Evolutionary conservation across 2,888 invertebrate species (phyloP).

Genomic region (Idaea dimidiata): DNA sequence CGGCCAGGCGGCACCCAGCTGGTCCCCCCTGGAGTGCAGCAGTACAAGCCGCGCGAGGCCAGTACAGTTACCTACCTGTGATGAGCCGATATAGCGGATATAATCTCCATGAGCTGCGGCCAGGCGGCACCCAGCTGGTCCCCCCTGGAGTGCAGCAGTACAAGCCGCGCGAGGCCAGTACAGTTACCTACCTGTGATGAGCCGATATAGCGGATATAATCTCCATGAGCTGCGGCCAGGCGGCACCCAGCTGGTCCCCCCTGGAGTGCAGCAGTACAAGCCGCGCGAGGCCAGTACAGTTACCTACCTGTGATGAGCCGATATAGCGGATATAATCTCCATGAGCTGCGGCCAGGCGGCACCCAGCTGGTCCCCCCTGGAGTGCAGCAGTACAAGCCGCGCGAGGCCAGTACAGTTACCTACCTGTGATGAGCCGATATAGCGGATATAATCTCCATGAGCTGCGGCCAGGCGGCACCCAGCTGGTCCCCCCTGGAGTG

Average conservation of each 20-base stretch:
- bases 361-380: conserved; percentile 93
- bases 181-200: conserved; percentile 88
- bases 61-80: conserved; percentile 85
- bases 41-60: no score
- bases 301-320: conserved; percentile 92
- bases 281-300: conserved; percentile 77
- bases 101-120: conserved; percentile 96
- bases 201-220: conserved; percentile 97
- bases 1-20: no score
- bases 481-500: conserved; percentile 95
- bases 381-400: conserved; percentile 95
- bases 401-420: conserved; percentile 49
- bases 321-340: conserved; percentile 96
- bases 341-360: conserved; percentile 98
- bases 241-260: conserved; percentile 94
- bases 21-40: no score
- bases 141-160: conserved; percentile 94
- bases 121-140: conserved; percentile 96
- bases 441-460: conserved; percentile 97
- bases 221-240: conserved; percentile 96
- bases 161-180: conserved; percentile 85
- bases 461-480: conserved; percentile 96
- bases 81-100: conserved; percentile 96
- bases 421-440: conserved; percentile 96
- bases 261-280: conserved; percentile 94